Conservation (phyloP, 2,113 vertebrate genomes). For the Phalacrocorax brasilianus region DNA sequence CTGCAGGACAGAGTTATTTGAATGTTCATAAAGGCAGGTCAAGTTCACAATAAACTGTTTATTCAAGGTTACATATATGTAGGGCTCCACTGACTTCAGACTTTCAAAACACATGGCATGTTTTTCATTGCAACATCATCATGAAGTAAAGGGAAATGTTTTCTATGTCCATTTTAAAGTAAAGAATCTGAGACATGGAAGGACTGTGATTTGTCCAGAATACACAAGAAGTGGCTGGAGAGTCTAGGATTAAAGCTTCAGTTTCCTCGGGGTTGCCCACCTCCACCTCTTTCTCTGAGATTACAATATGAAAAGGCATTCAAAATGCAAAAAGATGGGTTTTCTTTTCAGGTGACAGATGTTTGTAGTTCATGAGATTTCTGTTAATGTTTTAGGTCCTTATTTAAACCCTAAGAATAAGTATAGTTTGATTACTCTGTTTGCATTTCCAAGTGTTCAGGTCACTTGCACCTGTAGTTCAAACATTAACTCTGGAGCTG, state of each 20-base stretch:
- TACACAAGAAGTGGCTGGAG: neutral
- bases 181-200: neutral
- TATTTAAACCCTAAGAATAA: neutral
- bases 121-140: neutral
- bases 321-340: neutral
- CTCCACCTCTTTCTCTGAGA: neutral
- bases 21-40: neutral
- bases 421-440: accelerated
- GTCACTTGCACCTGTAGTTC: neutral
- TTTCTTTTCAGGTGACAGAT: neutral
- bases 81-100: neutral
- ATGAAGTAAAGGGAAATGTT: neutral
- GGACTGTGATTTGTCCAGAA: neutral
- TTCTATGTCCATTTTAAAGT: neutral
- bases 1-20: neutral
- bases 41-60: neutral
- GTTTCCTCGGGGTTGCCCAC: neutral
- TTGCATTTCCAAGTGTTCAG: neutral
- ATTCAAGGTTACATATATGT: neutral
- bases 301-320: neutral
- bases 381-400: neutral
- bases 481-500: neutral
- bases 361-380: neutral
- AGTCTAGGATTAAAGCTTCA: neutral
- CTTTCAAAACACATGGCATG: neutral